phyloP scores from a whole-genome alignment of 2,888 invertebrate genomes.

The Idaea biselata region DNA sequence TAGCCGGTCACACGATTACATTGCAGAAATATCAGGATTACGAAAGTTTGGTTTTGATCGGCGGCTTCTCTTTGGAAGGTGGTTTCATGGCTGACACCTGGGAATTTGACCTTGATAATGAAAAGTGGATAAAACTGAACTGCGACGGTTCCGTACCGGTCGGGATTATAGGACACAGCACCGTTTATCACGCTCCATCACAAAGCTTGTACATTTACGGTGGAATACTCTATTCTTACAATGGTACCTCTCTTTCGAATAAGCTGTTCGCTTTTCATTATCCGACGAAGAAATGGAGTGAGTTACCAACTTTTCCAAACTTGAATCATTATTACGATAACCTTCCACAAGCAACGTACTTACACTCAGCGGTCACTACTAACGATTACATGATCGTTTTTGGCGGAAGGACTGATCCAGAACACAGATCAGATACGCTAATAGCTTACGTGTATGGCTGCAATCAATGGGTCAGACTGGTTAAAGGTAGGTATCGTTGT shows the following conservation, averaged over 20 bases:
- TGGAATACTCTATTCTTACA: constrained; percentile 88
- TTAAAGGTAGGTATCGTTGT: constrained; percentile 66
- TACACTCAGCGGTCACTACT: constrained; percentile 93
- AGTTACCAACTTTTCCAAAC: constrained; percentile 86
- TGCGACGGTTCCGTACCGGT: constrained; percentile 88
- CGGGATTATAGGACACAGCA: constrained; percentile 93
- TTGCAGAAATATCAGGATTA: constrained; percentile 86
- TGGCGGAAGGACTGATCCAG: constrained; percentile 90
- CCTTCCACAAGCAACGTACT: constrained; percentile 88
- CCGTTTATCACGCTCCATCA: constrained; percentile 90
- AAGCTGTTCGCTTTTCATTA: constrained; percentile 89
- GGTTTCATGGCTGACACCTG: constrained; percentile 88
- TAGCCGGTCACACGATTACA: constrained; percentile 95
- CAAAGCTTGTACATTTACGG: constrained; percentile 95
- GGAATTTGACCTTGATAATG: constrained; percentile 89
- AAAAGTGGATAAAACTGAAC: constrained; percentile 85
- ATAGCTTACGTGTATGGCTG: constrained; percentile 94
- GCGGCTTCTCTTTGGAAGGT: constrained; percentile 89
- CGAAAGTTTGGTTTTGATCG: constrained; percentile 90
- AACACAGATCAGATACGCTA: constrained; percentile 85
- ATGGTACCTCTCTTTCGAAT: constrained; percentile 86
- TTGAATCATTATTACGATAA: constrained; percentile 77
- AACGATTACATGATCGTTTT: constrained; percentile 94
- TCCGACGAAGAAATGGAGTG: constrained; percentile 89
- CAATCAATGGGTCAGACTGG: constrained; percentile 91